phyloP scores from a whole-genome alignment of 2,888 invertebrate genomes.

The Nudaria mundana region DNA sequence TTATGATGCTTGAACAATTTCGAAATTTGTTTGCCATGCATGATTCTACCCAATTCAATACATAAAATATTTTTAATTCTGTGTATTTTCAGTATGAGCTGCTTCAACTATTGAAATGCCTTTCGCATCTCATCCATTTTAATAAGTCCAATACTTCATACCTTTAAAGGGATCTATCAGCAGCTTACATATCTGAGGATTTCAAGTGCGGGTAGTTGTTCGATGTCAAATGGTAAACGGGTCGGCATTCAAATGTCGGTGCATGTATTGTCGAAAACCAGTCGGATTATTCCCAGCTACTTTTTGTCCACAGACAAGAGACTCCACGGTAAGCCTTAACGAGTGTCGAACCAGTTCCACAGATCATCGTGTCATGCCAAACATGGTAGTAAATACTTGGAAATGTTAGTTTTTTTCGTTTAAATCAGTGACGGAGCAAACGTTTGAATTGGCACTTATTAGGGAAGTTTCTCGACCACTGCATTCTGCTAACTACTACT shows the following conservation, averaged over 20 bases:
- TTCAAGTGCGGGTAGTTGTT: slow-evolving; percentile 33
- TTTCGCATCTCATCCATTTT: slow-evolving; percentile 11
- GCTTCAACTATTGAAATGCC: background rate
- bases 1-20: no score
- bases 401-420: slow-evolving; percentile 52
- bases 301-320: slow-evolving; percentile 74
- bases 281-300: slow-evolving; percentile 54
- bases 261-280: slow-evolving; percentile 70
- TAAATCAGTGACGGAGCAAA: slow-evolving; percentile 36
- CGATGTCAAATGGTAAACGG: slow-evolving; percentile 56
- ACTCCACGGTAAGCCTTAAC: slow-evolving; percentile 72
- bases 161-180: slow-evolving; percentile 22
- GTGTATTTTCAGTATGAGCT: background rate
- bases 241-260: slow-evolving; percentile 70
- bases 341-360: slow-evolving; percentile 72
- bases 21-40: no score
- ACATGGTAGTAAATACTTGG: slow-evolving; percentile 65
- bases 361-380: slow-evolving; percentile 67
- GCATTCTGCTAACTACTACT: no score
- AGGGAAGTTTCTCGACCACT: no score
- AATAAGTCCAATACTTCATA: slow-evolving; percentile 20
- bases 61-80: no score
- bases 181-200: slow-evolving; percentile 31
- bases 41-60: background rate
- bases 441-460: slow-evolving; percentile 16